Evolutionary conservation across 2,113 vertebrate genomes (phyloP).

Genomic region (Falco punctatus): DNA sequence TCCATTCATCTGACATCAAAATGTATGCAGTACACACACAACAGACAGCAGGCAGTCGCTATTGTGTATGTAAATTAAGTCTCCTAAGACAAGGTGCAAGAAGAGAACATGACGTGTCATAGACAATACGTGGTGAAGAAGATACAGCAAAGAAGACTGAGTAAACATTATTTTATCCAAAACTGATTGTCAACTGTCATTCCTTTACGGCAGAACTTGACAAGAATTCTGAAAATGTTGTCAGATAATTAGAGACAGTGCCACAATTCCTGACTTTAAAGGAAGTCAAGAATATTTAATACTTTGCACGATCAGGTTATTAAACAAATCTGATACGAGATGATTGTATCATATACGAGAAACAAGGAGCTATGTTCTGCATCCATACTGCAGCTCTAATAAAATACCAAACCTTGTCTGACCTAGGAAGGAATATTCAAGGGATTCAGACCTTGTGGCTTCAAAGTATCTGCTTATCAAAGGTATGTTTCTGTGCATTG

Average conservation of each 20-base stretch:
- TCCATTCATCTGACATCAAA: not conserved
- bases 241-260: constrained; percentile 6
- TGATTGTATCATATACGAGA: not conserved
- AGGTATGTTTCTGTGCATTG: not conserved
- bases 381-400: not conserved
- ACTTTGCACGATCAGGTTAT: not conserved
- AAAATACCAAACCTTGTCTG: not conserved
- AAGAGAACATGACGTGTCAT: not conserved
- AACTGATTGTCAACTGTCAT: not conserved
- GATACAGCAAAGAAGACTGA: not conserved
- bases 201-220: not conserved
- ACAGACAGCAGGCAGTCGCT: not conserved
- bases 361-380: not conserved
- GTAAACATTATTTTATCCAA: not conserved
- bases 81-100: not conserved
- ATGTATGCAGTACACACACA: not conserved
- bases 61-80: not conserved
- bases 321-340: not conserved
- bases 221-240: not conserved
- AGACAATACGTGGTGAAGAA: not conserved
- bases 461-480: constrained; percentile 15
- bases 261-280: constrained; percentile 9
- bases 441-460: not conserved
- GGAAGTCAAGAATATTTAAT: not conserved
- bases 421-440: not conserved